Evolutionary conservation across 2,888 invertebrate species (phyloP).

Genomic region (Trichogramma evanescens): DNA sequence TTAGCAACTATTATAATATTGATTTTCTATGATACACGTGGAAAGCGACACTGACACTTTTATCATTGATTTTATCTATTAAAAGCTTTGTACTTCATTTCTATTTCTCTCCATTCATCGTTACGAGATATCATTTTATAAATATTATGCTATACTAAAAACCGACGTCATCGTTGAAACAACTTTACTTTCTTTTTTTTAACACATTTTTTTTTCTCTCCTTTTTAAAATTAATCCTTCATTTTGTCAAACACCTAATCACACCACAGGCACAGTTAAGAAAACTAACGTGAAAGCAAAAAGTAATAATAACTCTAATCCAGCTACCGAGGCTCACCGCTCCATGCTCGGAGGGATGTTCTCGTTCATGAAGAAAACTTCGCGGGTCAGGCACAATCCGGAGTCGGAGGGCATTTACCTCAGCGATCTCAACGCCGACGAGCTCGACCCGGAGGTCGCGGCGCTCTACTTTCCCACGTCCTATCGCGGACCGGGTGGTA

Average conservation of each 20-base stretch:
- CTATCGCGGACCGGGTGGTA: constrained; percentile 42
- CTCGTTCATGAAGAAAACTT: constrained; percentile 79
- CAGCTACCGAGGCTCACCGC: constrained; percentile 48
- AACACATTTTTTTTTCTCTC: neutral
- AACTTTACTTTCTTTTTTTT: neutral
- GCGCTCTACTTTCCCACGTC: constrained; percentile 75
- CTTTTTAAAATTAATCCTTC: neutral
- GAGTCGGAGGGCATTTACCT: constrained; percentile 80
- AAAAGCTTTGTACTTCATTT: too few species aligned
- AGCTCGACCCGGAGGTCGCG: constrained; percentile 86
- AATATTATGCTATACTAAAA: too few species aligned
- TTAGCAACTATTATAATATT: too few species aligned
- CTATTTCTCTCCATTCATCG: too few species aligned
- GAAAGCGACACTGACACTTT: too few species aligned
- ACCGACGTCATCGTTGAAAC: neutral
- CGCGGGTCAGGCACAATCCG: constrained; percentile 54
- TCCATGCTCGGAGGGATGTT: constrained; percentile 89
- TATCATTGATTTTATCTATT: too few species aligned
- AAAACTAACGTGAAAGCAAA: neutral
- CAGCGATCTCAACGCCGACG: constrained; percentile 82
- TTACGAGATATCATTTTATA: too few species aligned
- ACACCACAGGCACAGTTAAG: neutral
- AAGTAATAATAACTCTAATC: constrained; percentile 10
- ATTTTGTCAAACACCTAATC: neutral
- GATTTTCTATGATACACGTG: too few species aligned